Evolutionary conservation across 1,140 invertebrate species (phyloP), one percentile per base, ranked within the genome.

Genomic region (Cotesia glomerata): DNA sequence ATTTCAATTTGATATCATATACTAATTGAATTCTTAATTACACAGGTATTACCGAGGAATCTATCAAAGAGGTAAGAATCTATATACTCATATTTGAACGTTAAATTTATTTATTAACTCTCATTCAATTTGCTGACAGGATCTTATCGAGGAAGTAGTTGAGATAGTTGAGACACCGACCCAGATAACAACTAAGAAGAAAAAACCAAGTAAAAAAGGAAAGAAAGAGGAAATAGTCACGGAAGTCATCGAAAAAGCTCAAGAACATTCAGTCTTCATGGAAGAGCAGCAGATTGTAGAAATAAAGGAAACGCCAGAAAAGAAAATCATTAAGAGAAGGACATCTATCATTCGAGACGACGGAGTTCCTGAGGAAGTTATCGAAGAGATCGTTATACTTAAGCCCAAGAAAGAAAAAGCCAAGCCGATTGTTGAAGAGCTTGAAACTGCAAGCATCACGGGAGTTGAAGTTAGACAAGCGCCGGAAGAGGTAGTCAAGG

Each of bases 101-200:
- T n/a, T n/a, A 0, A 3, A 34, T 63, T 61, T 35, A 18, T 16
- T 71, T 35, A 56, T 18, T 51, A 45, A 16, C 7, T 13, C 51
- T 18, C 64, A 35, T 35, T 67, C 63, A 51, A 72, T 14, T 32
- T 71, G 54, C 26, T 51, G 61, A 45, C 68, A 80, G 63, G 76
- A 77, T 70, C 51, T 77, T 65, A 39, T 76, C 63, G 69, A 81
- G 68, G 62, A 71, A 69, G 76, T 69, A 4, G 35, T 80, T 7
- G 70, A 83, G 73, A 76, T 80, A 35, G 77, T 73, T 8, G 79
- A 80, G 76, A 71, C 78, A 52, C 74, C 56, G 58, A 75, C 73
- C 67, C 80, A 80, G 67, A 59, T 74, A 80, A 77, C 71, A n/a
- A 74, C 76, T 39, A 78, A 82, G 66, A 82, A 81, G 66, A 74